Percentiles rank a stretch among this genome's conserved stretches.
Evolutionary conservation across 2,888 invertebrate species (phyloP).

Genomic region (Synergus itoensis): DNA sequence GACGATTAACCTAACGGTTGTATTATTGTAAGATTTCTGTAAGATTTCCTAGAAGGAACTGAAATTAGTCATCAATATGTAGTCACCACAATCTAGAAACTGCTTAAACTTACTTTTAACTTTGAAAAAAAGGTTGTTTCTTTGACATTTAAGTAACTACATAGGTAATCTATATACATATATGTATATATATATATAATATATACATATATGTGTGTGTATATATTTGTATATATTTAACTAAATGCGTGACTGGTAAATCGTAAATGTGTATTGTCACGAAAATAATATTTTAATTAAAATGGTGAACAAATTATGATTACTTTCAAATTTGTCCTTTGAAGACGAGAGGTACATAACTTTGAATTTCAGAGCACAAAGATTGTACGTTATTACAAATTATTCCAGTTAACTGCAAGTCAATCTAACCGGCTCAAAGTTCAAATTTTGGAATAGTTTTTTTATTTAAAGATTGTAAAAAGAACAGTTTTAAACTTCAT

Average conservation of each 20-base stretch:
- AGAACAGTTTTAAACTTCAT: too few relatives aligned
- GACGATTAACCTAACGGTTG: too few relatives aligned
- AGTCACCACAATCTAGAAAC: not conserved
- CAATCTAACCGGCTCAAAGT: not conserved
- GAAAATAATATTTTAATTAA: not conserved
- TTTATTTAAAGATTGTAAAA: too few relatives aligned
- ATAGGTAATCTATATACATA: too few relatives aligned
- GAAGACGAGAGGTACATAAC: conserved; percentile 3
- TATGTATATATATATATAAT: too few relatives aligned
- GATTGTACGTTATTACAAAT: not conserved
- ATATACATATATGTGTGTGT: too few relatives aligned
- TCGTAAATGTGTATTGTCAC: not conserved
- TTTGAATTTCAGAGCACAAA: not conserved
- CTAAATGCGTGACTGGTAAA: not conserved
- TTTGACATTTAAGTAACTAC: too few relatives aligned
- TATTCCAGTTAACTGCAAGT: not conserved
- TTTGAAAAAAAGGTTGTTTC: too few relatives aligned
- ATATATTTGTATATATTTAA: too few relatives aligned
- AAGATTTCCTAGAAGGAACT: not conserved
- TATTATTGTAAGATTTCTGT: not conserved
- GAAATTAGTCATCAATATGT: not conserved
- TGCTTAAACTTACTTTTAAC: not conserved
- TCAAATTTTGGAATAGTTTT: not conserved
- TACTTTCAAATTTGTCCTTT: not conserved
- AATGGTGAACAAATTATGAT: not conserved